These are phyloP conservation scores for Paratilapia polleni DNA, from an alignment of 2,113 vertebrate genomes.

Conservation along the genomic window DNA sequence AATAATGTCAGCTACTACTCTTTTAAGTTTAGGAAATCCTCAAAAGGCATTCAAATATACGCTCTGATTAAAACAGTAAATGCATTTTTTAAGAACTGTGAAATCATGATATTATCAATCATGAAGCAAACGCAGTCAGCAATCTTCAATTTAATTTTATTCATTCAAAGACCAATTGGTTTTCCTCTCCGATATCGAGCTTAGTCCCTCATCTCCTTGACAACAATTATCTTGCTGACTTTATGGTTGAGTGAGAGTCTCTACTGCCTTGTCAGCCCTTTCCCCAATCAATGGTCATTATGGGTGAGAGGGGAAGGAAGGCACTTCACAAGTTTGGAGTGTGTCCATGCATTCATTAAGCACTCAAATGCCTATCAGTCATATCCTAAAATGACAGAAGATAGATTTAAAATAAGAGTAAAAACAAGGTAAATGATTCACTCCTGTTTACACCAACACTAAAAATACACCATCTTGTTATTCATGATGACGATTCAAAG, in stretches of 20 bases:
- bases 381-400: neutral
- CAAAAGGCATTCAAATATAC: slow-evolving; percentile 9
- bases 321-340: slow-evolving; percentile 19
- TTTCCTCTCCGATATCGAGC: slow-evolving; percentile 41
- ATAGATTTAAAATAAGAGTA: neutral
- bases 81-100: neutral
- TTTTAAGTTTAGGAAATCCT: neutral
- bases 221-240: slow-evolving; percentile 61
- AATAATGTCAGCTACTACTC: slow-evolving; percentile 23
- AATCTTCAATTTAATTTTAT: slow-evolving; percentile 20
- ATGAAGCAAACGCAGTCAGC: slow-evolving; percentile 32
- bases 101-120: slow-evolving; percentile 39
- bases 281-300: slow-evolving; percentile 45
- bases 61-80: slow-evolving; percentile 34
- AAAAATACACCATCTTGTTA: slow-evolving; percentile 2
- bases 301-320: slow-evolving; percentile 23
- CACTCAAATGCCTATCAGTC: neutral
- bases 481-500: neutral
- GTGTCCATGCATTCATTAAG: slow-evolving; percentile 4
- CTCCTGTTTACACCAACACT: slow-evolving; percentile 1
- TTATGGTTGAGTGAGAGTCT: slow-evolving; percentile 38
- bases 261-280: slow-evolving; percentile 50
- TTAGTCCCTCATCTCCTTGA: slow-evolving; percentile 44
- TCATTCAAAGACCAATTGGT: slow-evolving; percentile 36
- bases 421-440: neutral